Percentiles rank a stretch among this genome's conserved stretches.
Evolutionary conservation across 2,797 vertebrate genomes (phyloP).

Genomic region (Bradypus variegatus): DNA sequence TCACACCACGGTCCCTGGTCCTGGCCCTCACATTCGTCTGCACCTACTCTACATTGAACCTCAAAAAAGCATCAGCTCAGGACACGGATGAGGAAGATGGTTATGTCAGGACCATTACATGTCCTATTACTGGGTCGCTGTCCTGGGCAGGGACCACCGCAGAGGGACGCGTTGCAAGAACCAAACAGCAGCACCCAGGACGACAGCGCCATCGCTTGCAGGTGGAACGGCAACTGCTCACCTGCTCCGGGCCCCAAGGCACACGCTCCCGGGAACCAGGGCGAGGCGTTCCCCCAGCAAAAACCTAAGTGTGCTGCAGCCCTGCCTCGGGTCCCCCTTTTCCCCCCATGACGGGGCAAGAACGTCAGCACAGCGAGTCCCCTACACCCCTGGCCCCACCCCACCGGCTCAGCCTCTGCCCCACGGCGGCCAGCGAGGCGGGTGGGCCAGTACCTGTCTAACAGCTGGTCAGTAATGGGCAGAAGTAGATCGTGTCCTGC

Average conservation of each 20-base stretch:
- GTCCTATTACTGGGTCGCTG: not conserved
- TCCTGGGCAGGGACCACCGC: not conserved
- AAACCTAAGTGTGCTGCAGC: not conserved
- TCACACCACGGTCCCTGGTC: not conserved
- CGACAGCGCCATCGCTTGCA: too few species aligned
- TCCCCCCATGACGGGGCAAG: not conserved
- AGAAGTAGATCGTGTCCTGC: not conserved
- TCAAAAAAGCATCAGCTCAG: not conserved
- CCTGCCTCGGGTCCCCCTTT: not conserved
- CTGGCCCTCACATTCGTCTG: rapidly evolving
- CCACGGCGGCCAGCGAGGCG: not conserved
- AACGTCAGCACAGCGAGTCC: too few species aligned
- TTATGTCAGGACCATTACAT: not conserved
- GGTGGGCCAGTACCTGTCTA: not conserved
- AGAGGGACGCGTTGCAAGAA: not conserved
- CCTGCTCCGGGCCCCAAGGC: not conserved
- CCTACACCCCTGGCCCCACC: too few species aligned
- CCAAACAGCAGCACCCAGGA: rapidly evolving
- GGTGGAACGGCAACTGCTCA: not conserved
- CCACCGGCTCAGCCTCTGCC: not conserved
- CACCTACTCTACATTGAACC: too few species aligned
- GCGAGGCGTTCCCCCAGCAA: not conserved
- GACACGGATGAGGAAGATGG: too few species aligned
- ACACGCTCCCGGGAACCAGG: not conserved
- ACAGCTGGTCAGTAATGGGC: not conserved